A percentile compares a stretch with the other conserved stretches of the same genome.
phyloP scores from a whole-genome alignment of 37 sponge, comb jelly and placozoan genomes.

The Agelas oroides region DNA sequence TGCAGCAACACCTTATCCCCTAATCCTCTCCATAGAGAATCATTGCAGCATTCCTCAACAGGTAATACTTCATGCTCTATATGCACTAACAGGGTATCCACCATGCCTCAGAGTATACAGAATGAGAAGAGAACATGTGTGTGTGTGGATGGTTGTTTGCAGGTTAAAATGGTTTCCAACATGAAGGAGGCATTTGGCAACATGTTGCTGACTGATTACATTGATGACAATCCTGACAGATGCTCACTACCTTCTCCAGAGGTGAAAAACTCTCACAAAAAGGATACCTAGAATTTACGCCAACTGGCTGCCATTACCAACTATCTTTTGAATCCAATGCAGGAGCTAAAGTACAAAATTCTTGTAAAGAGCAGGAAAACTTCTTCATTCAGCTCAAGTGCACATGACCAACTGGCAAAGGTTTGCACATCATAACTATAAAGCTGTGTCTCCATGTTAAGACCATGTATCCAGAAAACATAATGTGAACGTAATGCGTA shows the following conservation, averaged over 20 bases:
- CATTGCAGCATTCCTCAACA: constrained; percentile 63
- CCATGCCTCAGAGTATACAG: neutral
- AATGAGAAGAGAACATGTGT: neutral
- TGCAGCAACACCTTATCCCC: constrained; percentile 61
- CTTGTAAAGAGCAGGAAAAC: constrained; percentile 75
- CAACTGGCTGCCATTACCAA: neutral
- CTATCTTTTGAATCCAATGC: constrained; percentile 32
- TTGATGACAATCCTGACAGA: neutral
- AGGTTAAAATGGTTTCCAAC: constrained; percentile 59
- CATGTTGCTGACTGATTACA: constrained; percentile 21
- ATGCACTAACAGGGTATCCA: too few relatives aligned
- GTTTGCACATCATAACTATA: too few relatives aligned
- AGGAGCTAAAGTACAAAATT: constrained; percentile 79
- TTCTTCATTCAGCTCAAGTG: too few relatives aligned
- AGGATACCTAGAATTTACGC: neutral
- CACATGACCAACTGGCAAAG: too few relatives aligned
- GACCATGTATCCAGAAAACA: too few relatives aligned
- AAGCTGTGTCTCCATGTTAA: too few relatives aligned
- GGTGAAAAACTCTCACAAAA: too few relatives aligned
- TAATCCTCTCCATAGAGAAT: constrained; percentile 92
- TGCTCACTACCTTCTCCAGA: constrained; percentile 34
- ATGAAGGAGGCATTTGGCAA: constrained; percentile 63
- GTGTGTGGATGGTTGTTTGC: neutral
- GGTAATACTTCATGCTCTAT: too few relatives aligned
- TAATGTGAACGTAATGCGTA: too few relatives aligned